A percentile compares a stretch with the other conserved stretches of the same genome.
Conservation (phyloP, 1,140 invertebrate species). For the Anastrepha ludens region DNA sequence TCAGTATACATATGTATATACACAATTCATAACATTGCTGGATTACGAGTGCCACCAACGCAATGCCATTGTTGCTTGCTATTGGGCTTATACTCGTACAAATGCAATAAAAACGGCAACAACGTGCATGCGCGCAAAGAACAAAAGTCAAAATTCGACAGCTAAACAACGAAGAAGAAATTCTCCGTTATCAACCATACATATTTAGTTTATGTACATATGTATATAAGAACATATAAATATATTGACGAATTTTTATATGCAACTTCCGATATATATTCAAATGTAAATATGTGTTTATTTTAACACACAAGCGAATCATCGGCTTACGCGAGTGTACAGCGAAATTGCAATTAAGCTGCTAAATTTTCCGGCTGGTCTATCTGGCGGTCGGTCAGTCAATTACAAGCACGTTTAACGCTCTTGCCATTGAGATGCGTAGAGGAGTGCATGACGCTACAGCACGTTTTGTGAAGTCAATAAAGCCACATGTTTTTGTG, state of each 20-base stretch:
- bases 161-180: not conserved
- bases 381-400: conserved; percentile 13
- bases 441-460: not conserved
- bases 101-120: not conserved
- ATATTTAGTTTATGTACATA: not conserved
- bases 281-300: not conserved
- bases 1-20: not conserved
- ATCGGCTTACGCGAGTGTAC: not conserved
- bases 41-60: not conserved
- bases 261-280: too few species aligned
- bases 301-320: not conserved
- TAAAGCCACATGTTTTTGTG: conserved; percentile 40
- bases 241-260: not conserved
- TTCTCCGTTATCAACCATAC: not conserved
- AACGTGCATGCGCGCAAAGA: not conserved
- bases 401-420: conserved; percentile 20
- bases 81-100: not conserved
- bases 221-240: not conserved
- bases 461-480: conserved; percentile 28
- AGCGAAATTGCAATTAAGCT: not conserved
- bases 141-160: not conserved
- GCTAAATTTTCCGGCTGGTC: conserved; percentile 14
- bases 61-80: not conserved
- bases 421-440: not conserved
- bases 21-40: not conserved